Evolutionary conservation across 53 echinoderm and acorn worm genomes (phyloP), one percentile per base, ranked within the genome.

Genomic region (Pentamera pediparva): DNA sequence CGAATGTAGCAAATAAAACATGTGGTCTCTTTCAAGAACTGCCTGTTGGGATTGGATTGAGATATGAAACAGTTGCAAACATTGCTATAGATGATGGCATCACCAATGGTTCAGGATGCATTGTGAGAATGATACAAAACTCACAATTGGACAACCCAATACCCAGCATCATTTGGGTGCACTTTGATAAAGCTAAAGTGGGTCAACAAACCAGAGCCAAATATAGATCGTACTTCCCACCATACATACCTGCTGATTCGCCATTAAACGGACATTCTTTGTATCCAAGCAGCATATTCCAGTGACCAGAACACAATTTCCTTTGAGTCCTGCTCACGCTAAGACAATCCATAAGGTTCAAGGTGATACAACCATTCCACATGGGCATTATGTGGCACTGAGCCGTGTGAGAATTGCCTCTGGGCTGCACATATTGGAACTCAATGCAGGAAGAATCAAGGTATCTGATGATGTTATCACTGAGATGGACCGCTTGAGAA

Each of bases 311-410:
- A 80, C 35, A 26, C 81, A 86, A 35, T 86, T 81, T 62, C 86
- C 81, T 35, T 27, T 86, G 5, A 55, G 76, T 30, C 76, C 81
- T 58, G 55, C 86, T 40, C 31, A 55, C 22, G 79, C 79, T 33
- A 79, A 71, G 31, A 85, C 78, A 10, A 65, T 71, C n/a, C 85
- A 85, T 58, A 86, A 86, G 36, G 75, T 67, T 62, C 81, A 86
- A 63, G 86, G 86, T 8, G 75, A 75, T 36, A 81, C 39, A 37
- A 39, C 48, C 43, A 25, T 74, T 13, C 4, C 55, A 67, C 83
- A 83, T 52, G 37, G 11, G 26, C 82, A 82, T 54, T 76, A 82
- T 82, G 82, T 82, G 29, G 82, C 72, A 45, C 20, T 82, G 4
- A 82, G 82, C 29, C 8, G 75, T 13, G 82, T 65, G 13, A 27